Evolutionary conservation across 2,113 vertebrate genomes (phyloP).

Genomic region (Columba livia): DNA sequence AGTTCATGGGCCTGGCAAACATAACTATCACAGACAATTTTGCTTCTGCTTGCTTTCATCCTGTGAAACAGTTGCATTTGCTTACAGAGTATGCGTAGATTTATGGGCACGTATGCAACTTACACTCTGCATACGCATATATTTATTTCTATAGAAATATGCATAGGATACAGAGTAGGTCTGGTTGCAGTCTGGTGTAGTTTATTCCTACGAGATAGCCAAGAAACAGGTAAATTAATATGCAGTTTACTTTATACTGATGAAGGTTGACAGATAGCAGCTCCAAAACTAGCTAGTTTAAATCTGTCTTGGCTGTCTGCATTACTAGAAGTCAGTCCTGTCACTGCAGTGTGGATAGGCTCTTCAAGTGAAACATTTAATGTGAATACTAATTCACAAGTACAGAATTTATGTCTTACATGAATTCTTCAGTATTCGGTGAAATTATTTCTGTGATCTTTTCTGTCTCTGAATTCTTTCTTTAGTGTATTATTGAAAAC

Average conservation of each 20-base stretch:
- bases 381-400: background rate
- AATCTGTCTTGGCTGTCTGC: background rate
- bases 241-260: background rate
- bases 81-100: background rate
- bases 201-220: background rate
- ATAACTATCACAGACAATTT: background rate
- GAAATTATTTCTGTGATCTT: background rate
- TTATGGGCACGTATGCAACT: background rate
- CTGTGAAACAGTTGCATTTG: background rate
- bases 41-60: constrained; percentile 31
- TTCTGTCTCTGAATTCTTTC: background rate
- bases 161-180: background rate
- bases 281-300: background rate
- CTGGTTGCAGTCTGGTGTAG: background rate
- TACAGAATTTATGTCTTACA: background rate
- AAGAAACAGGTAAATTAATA: background rate
- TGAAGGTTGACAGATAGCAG: background rate
- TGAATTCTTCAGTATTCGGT: background rate
- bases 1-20: constrained; percentile 30
- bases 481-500: background rate
- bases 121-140: background rate
- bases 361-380: background rate
- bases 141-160: background rate
- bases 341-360: background rate
- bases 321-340: background rate